Base-by-base conservation (phyloP, 23 tunicate species). In the Clavelina lepadiformis region DNA sequence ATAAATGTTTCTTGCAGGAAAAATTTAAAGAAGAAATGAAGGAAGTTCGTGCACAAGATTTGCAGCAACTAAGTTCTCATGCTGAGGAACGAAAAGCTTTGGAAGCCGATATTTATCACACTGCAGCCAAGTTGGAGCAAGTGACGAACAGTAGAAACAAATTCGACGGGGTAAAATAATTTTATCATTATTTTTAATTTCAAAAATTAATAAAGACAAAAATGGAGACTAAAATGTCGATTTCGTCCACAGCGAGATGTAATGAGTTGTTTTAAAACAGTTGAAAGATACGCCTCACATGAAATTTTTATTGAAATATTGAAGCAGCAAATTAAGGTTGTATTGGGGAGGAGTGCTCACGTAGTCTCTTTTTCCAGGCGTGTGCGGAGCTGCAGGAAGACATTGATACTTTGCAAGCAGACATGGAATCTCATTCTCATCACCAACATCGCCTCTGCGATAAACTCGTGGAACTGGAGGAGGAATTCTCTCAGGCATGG, bases 401-500 rank as follows among this genome's bases (percentile, higher is more conserved):
- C 33, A 46, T 76, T 23, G 61, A 54, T 2, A 53, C 36, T 27
- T 25, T 84, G 35, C 18, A 38, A 50, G 0, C 22, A 19, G 93
- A 69, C 30, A 76, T 70, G 63, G 71, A 70, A 56, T 25, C 76
- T 2, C 46, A 77, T 41, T 61, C 72, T 18, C 7, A 6, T 3
- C 72, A 63, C 47, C 93, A 84, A 70, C 38, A 24, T 21, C 15
- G 6, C 24, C 61, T 84, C 28, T 30, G 30, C 21, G 27, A 25
- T 3, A 53, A 84, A 32, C 57, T 84, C 26, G 47, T 37, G 6
- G 47, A 76, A 35, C 33, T 86, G 23, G 80, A 78, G 58, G 35
- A 44, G 37, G 29, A 19, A 24, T 86, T 86, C 55, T 49, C 59
- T 32, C 60, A 46, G 1, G 78, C 85, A 1, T 86, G 95, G 95